These are phyloP conservation scores for Dicyrtoma fusca DNA, from an alignment of 2,888 invertebrate species.

Conservation along the genomic window DNA sequence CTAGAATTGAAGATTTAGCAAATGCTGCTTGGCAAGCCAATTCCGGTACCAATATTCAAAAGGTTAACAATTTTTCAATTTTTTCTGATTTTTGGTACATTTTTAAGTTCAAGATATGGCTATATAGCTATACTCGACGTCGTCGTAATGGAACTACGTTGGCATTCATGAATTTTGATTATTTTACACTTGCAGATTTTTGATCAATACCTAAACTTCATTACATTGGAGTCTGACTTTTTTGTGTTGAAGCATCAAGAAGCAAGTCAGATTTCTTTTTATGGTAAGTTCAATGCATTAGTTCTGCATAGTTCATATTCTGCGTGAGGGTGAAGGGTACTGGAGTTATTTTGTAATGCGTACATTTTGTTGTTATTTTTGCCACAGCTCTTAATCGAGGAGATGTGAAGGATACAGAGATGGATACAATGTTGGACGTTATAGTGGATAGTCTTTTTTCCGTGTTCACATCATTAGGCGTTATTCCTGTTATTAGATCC, in stretches of 20 bases:
- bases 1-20: conserved; percentile 93
- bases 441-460: conserved; percentile 97
- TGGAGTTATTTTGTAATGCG: no score
- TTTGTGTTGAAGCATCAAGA: conserved; percentile 93
- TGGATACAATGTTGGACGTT: conserved; percentile 89
- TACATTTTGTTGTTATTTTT: conserved; percentile 13
- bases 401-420: conserved; percentile 92
- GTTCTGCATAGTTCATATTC: no score
- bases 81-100: no score
- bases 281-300: conserved; percentile 65
- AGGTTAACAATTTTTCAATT: no score
- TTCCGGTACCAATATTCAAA: conserved; percentile 87
- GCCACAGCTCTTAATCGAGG: conserved; percentile 83
- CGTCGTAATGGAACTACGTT: no score
- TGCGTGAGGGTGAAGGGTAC: no score
- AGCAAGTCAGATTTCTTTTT: conserved; percentile 88
- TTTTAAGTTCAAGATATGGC: no score
- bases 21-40: conserved; percentile 87
- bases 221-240: conserved; percentile 95
- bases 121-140: no score
- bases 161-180: no score
- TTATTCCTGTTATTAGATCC: conserved; percentile 87
- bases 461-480: conserved; percentile 94
- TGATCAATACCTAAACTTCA: conserved; percentile 98
- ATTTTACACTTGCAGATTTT: conserved; percentile 72